These are phyloP conservation scores for Agrochola litura DNA, from an alignment of 2,888 invertebrate genomes.

Conservation along the genomic window DNA sequence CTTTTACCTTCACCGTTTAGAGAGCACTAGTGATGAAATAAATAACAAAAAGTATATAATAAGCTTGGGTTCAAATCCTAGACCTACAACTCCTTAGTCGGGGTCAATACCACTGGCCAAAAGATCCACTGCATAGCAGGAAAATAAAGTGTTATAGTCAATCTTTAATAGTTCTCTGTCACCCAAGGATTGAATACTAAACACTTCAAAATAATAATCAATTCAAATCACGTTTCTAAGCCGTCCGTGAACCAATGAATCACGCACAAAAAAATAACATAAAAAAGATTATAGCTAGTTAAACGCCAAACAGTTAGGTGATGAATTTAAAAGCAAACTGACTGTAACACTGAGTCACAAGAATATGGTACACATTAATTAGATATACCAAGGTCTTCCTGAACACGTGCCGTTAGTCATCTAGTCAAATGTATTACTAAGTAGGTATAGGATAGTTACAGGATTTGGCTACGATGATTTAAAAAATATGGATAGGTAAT, in stretches of 20 bases:
- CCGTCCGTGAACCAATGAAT: constrained; percentile 46
- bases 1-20: not conserved
- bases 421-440: not conserved
- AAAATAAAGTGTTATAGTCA: not conserved
- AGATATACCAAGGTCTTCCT: constrained; percentile 64
- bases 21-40: not conserved
- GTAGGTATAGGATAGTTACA: constrained; percentile 10
- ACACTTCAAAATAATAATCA: constrained; percentile 12
- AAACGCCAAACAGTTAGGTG: constrained; percentile 45
- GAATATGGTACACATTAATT: constrained; percentile 52
- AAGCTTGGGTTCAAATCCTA: too few relatives aligned
- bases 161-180: not conserved
- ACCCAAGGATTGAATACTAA: constrained; percentile 1
- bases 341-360: constrained; percentile 60
- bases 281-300: constrained; percentile 60
- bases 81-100: too few relatives aligned
- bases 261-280: constrained; percentile 46
- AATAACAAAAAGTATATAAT: too few relatives aligned
- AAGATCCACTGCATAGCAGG: not conserved
- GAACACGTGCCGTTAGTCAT: constrained; percentile 60
- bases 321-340: constrained; percentile 65
- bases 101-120: too few relatives aligned
- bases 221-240: constrained; percentile 42
- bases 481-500: not conserved
- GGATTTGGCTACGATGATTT: constrained; percentile 17